Percentiles rank a stretch among this genome's conserved stretches.
These are phyloP conservation scores for Alosa sapidissima DNA, from an alignment of 2,797 vertebrate species.

Conservation along the genomic window DNA sequence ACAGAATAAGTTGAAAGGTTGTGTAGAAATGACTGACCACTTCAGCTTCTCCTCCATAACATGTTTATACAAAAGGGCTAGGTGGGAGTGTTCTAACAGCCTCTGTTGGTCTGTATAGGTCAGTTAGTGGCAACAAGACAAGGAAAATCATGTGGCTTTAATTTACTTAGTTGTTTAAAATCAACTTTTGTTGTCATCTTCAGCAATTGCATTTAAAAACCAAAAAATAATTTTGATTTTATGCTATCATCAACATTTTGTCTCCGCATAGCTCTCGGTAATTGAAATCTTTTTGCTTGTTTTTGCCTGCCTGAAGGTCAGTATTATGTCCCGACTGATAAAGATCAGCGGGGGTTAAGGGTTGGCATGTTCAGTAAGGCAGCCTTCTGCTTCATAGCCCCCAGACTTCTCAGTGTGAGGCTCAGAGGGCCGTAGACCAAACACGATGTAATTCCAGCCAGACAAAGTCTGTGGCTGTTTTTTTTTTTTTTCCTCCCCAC, in stretches of 20 bases:
- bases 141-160: background rate
- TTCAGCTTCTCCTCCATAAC: background rate
- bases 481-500: background rate
- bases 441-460: background rate
- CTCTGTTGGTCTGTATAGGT: background rate
- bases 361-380: conserved; percentile 9
- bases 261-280: background rate
- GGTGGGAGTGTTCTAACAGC: background rate
- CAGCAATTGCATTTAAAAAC: background rate
- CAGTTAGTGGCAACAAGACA: background rate
- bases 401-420: conserved; percentile 12
- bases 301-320: background rate
- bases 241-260: background rate
- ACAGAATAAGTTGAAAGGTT: background rate
- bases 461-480: background rate
- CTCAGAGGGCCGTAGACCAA: background rate
- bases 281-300: background rate
- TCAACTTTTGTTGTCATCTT: background rate
- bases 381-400: background rate
- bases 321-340: background rate
- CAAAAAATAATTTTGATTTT: background rate
- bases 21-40: background rate
- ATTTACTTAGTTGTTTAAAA: background rate
- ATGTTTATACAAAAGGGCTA: background rate
- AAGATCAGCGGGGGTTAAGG: conserved; percentile 2